Evolutionary conservation across 1,140 invertebrate species (phyloP).

Genomic region (Lamellibrachia luymesi): DNA sequence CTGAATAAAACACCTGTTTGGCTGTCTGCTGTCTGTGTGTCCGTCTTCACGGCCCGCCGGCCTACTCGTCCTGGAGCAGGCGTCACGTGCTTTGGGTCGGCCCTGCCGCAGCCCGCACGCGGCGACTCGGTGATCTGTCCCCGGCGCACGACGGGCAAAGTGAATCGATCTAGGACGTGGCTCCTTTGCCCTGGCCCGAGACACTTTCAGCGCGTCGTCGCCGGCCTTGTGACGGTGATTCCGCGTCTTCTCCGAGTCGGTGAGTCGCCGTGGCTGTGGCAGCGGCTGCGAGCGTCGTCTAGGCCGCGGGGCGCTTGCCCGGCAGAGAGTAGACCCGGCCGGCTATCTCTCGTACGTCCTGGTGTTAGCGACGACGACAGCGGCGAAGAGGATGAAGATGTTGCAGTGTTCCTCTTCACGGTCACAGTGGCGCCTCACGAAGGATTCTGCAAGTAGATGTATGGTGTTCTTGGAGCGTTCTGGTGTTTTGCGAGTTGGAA

Average conservation of each 20-base stretch:
- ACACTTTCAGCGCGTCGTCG: background rate
- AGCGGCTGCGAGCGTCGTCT: background rate
- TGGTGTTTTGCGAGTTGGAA: background rate
- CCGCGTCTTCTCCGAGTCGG: background rate
- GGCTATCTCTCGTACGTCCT: background rate
- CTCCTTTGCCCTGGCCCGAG: background rate
- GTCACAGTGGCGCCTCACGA: background rate
- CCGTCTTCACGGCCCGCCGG: background rate
- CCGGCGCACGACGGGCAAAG: constrained; percentile 1
- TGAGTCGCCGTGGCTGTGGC: background rate
- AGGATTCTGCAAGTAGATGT: background rate
- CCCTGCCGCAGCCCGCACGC: too few species aligned
- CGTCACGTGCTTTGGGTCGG: background rate
- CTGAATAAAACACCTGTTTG: constrained; percentile 5
- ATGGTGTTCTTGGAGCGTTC: background rate
- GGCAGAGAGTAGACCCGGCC: background rate
- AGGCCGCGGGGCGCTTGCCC: background rate
- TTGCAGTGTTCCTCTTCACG: background rate
- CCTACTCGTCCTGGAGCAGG: background rate
- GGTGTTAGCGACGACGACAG: background rate
- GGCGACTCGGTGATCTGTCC: background rate
- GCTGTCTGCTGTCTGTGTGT: constrained; percentile 3
- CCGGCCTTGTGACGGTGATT: background rate
- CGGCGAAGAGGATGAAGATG: background rate
- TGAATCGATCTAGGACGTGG: background rate